These are phyloP conservation scores for Laterallus jamaicensis DNA, from an alignment of 2,113 vertebrate genomes.

Conservation along the genomic window DNA sequence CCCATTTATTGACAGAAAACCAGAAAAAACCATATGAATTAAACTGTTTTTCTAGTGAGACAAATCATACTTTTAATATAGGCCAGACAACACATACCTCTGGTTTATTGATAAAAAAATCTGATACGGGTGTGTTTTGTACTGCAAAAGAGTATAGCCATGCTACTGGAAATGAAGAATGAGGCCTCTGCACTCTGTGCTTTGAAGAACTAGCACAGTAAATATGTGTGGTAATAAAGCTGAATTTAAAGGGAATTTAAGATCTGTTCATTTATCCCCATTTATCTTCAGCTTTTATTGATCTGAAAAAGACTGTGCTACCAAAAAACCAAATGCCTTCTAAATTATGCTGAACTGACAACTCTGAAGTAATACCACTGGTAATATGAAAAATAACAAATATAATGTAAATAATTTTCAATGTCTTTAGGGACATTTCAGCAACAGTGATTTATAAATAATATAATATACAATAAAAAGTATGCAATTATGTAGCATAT, in stretches of 20 bases:
- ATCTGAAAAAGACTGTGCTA: background rate
- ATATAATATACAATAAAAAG: background rate
- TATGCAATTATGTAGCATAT: background rate
- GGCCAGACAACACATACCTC: background rate
- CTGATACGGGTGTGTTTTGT: background rate
- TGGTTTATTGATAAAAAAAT: background rate
- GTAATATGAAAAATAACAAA: background rate
- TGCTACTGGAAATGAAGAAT: background rate
- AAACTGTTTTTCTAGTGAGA: background rate
- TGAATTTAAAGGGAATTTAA: conserved; percentile 17
- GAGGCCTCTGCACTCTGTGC: background rate
- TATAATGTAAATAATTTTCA: background rate
- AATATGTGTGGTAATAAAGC: background rate
- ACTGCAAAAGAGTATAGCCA: background rate
- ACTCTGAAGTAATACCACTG: background rate
- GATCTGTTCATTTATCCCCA: background rate
- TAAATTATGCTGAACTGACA: background rate
- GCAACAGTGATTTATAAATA: background rate
- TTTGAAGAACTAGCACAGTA: background rate
- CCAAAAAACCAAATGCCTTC: background rate
- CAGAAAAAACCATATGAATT: background rate
- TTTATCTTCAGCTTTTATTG: background rate
- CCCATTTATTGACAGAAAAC: background rate
- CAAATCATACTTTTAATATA: background rate
- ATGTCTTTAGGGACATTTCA: background rate